A percentile compares a stretch with the other conserved stretches of the same genome.
These are phyloP conservation scores for Eulimnadia texana DNA, from an alignment of 1,140 invertebrate species.

Conservation along the genomic window DNA sequence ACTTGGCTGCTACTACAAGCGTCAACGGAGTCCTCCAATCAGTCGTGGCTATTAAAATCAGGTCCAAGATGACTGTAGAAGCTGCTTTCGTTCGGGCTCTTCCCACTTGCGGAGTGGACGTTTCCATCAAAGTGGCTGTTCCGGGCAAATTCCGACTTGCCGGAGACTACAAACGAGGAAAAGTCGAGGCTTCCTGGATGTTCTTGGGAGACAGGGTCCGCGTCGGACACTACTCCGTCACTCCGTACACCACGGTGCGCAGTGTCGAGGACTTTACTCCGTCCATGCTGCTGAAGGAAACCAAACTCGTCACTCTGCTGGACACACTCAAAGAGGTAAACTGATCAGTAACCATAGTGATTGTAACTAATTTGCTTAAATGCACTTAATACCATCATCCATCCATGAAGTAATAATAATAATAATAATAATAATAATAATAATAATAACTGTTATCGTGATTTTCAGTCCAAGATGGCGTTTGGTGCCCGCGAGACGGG, in stretches of 20 bases:
- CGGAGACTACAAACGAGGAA: slow-evolving; percentile 2
- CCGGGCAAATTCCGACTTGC: slow-evolving; percentile 8
- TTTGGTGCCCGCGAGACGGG: background rate
- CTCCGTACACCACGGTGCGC: slow-evolving; percentile 10
- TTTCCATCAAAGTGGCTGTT: background rate
- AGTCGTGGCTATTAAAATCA: background rate
- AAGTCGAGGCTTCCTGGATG: slow-evolving; percentile 4
- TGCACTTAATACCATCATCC: background rate
- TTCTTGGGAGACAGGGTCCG: slow-evolving; percentile 7
- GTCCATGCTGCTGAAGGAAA: slow-evolving; percentile 4
- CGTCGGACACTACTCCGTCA: background rate
- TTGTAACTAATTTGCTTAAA: background rate
- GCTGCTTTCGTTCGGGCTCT: slow-evolving; percentile 2
- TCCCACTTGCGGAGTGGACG: slow-evolving; percentile 4
- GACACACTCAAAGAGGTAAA: slow-evolving; percentile 7
- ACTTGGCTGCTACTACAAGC: background rate
- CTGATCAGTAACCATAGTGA: too few species aligned
- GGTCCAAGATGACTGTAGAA: slow-evolving; percentile 7
- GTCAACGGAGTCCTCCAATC: background rate
- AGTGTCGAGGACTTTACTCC: slow-evolving; percentile 13
- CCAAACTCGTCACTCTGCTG: slow-evolving; percentile 6
- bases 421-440: background rate
- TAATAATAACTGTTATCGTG: background rate
- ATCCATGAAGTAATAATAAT: background rate
- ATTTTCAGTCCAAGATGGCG: background rate